phyloP scores from a whole-genome alignment of 2,888 invertebrate species.

The Platycnemis pennipes region DNA sequence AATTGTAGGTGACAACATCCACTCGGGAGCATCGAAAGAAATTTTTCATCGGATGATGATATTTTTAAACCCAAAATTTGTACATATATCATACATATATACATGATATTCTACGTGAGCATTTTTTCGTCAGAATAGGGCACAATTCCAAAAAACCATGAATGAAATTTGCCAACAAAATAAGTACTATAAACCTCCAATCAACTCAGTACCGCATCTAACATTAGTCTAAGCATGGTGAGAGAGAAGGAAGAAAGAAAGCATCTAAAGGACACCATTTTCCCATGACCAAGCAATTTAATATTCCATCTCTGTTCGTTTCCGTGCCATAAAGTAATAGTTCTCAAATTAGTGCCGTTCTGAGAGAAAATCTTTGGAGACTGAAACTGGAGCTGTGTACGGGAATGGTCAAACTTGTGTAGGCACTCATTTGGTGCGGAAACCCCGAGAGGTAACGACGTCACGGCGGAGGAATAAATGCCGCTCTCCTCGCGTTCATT shows the following conservation, averaged over 20 bases:
- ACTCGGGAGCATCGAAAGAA: too few relatives aligned
- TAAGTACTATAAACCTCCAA: too few relatives aligned
- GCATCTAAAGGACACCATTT: not conserved
- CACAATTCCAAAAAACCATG: too few relatives aligned
- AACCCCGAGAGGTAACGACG: not conserved
- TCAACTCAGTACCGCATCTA: too few relatives aligned
- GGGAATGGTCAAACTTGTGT: not conserved
- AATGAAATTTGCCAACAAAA: too few relatives aligned
- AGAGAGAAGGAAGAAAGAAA: not conserved
- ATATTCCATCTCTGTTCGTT: not conserved
- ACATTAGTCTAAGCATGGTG: too few relatives aligned
- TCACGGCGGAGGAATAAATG: not conserved
- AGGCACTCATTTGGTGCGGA: not conserved
- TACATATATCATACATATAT: too few relatives aligned
- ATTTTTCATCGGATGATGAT: too few relatives aligned
- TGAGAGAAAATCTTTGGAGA: not conserved
- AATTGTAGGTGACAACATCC: too few relatives aligned
- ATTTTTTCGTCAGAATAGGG: too few relatives aligned
- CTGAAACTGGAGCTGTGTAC: not conserved
- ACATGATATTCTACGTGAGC: too few relatives aligned
- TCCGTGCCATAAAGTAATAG: not conserved
- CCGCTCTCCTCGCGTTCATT: not conserved
- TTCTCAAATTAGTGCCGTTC: not conserved
- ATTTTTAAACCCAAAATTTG: too few relatives aligned
- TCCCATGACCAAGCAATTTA: not conserved